Base-by-base conservation (phyloP, 2,888 invertebrate species). In the Tiliacea citrago region DNA sequence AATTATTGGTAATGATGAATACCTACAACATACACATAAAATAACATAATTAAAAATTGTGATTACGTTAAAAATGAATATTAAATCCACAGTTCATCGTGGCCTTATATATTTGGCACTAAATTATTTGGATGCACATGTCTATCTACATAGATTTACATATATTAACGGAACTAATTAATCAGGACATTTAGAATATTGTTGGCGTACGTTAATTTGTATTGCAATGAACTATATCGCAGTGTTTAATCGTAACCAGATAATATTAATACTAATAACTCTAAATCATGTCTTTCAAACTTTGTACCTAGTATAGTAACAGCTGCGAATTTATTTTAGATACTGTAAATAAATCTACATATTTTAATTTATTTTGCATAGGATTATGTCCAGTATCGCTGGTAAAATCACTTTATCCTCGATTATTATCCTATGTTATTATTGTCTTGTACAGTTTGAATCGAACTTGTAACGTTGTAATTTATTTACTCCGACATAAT, bases 101-200 rank as follows among this genome's bases (percentile, higher is more conserved):
- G 92, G 92, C 93, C 92, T 90, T 89, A 88, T 90, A 90, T 94
- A 94, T 96, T 96, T 96, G 96, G 96, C 96, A 96, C 96, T 94
- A 93, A 92, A 92, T 92, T 93, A 95, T 95, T 96, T 96, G 95
- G 95, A 95, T 93, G 93, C 94, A 92, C 92, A 93, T 91, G 91
- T 94, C 92, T 94, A 94, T 94, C 94, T 95, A 95, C 85, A 86
- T 82, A 90, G 86, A 90, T 90, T 90, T 90, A 91, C 89, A 91
- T 92, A 86, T 88, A 92, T 89, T 90, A 89, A 89, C 88, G 88
- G 90, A 91, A 91, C 89, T 92, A 91, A 90, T 88, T 79, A 78
- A 75, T 86, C 79, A 81, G 84, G 86, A 89, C 82, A 89, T 93
- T 92, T 91, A 90, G 89, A 92, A 92, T 91, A 91, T 90, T 85